phyloP scores from a whole-genome alignment of 2,888 invertebrate species.

The Pseudeuparius sepicola region DNA sequence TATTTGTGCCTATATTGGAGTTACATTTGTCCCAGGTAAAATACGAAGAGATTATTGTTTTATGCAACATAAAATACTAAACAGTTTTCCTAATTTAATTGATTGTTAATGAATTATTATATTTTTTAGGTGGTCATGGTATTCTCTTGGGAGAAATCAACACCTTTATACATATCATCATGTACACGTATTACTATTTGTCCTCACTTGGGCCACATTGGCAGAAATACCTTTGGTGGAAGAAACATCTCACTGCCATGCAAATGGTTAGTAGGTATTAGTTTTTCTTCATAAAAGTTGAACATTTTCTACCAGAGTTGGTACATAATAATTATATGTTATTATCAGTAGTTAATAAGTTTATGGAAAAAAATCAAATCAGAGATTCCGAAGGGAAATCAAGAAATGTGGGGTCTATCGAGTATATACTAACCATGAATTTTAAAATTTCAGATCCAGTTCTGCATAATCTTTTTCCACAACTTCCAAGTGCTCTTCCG shows the following conservation, averaged over 20 bases:
- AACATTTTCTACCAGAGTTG: too few relatives aligned
- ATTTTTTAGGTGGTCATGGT: constrained; percentile 62
- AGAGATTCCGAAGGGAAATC: too few relatives aligned
- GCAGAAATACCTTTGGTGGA: constrained; percentile 89
- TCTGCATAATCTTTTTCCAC: constrained; percentile 64
- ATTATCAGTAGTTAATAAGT: too few relatives aligned
- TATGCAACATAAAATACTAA: background rate
- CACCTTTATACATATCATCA: constrained; percentile 89
- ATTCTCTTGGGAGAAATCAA: constrained; percentile 75
- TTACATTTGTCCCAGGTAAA: constrained; percentile 45
- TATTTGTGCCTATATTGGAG: constrained; percentile 45
- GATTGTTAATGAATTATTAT: constrained; percentile 7
- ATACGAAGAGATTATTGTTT: constrained; percentile 16
- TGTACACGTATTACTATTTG: constrained; percentile 88
- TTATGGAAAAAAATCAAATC: too few relatives aligned
- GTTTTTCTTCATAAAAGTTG: too few relatives aligned
- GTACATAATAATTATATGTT: too few relatives aligned
- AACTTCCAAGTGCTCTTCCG: constrained; percentile 52
- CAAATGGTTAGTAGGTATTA: constrained; percentile 81
- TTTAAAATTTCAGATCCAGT: constrained; percentile 61
- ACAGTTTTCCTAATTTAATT: too few relatives aligned
- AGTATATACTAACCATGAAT: too few relatives aligned
- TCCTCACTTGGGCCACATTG: constrained; percentile 81
- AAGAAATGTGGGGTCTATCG: too few relatives aligned
- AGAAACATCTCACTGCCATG: constrained; percentile 80